Evolutionary conservation across 2,113 vertebrate species (phyloP), one percentile per base, ranked within the genome.

Genomic region (Picathartes gymnocephalus): DNA sequence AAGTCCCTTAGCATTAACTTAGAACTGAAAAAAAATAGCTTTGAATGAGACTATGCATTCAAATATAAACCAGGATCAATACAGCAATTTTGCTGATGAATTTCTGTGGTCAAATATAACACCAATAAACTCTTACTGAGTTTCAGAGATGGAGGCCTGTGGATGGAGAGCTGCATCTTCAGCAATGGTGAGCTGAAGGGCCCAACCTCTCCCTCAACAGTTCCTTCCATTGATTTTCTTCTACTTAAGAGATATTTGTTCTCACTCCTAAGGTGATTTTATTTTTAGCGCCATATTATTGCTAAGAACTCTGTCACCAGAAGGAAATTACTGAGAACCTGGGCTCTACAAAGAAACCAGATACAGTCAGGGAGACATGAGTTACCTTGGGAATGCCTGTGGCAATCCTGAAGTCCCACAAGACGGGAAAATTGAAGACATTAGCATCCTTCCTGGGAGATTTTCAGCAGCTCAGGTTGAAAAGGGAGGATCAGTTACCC

Each of bases 401-500:
- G 10, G 15, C 4, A 6, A 10, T 7, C 20, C 8, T 0, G 6
- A 39, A 2, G 3, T 40, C 31, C 40, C 45, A 7, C 1, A 22
- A 33, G 7, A 13, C n/a, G 10, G 5, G 33, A 68, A 44, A 62
- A 20, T 2, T 28, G 20, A 65, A 76, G 33, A 15, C 2, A 10
- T 1, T 15, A 31, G 1, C 23, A 42, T 8, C 30, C 2, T 51
- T 54, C 35, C 27, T 13, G 2, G 1, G 2, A 14, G 30, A 58
- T 9, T 51, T 68, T 37, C 87, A 71, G 35, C 69, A 80, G 12
- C 25, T 61, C 12, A 54, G 6, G 3, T 6, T 22, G 17, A 65
- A 85, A 72, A 0, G 0, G 0, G 2, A 51, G 4, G 3, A 13
- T 2, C 1, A 1, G 1, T 1, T 22, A 42, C 30, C 14, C n/a